Conservation (phyloP, 2,888 invertebrate genomes). For the Cactoblastis cactorum region DNA sequence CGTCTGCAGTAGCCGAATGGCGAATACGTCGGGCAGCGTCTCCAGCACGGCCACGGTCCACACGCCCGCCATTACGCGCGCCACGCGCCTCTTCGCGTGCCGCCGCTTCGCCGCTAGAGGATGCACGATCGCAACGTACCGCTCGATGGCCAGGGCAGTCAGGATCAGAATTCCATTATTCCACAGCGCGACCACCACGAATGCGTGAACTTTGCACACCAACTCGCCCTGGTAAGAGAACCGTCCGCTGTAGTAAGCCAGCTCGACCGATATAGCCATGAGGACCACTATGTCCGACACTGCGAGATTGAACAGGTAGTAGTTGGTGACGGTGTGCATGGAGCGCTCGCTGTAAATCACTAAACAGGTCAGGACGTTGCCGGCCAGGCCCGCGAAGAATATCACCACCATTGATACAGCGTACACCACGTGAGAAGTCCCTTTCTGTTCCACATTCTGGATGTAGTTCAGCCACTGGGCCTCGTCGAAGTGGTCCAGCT, state of each 20-base stretch:
- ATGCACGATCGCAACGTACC: neutral
- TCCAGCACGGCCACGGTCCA: neutral
- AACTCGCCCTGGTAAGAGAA: conserved; percentile 35
- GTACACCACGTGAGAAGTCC: conserved; percentile 24
- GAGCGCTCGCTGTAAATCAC: conserved; percentile 56
- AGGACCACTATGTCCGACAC: conserved; percentile 57
- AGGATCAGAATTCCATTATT: neutral
- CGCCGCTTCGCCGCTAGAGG: conserved; percentile 1
- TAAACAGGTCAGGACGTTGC: conserved; percentile 61
- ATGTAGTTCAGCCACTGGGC: neutral
- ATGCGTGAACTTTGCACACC: neutral
- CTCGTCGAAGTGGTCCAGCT: neutral
- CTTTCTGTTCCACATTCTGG: neutral
- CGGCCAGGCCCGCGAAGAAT: conserved; percentile 44
- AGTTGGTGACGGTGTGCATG: conserved; percentile 65
- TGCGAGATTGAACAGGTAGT: conserved; percentile 60
- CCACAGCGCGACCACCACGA: conserved; percentile 4
- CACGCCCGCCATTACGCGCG: conserved; percentile 1
- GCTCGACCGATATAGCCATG: conserved; percentile 46
- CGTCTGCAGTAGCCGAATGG: neutral
- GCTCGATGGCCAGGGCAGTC: neutral
- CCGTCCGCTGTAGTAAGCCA: conserved; percentile 19
- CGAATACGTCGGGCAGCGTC: neutral
- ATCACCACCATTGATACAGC: conserved; percentile 29
- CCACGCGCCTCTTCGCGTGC: conserved; percentile 3